A percentile compares a stretch with the other conserved stretches of the same genome.
Conservation (phyloP, 2,888 invertebrate species). For the Camponotus fellah region DNA sequence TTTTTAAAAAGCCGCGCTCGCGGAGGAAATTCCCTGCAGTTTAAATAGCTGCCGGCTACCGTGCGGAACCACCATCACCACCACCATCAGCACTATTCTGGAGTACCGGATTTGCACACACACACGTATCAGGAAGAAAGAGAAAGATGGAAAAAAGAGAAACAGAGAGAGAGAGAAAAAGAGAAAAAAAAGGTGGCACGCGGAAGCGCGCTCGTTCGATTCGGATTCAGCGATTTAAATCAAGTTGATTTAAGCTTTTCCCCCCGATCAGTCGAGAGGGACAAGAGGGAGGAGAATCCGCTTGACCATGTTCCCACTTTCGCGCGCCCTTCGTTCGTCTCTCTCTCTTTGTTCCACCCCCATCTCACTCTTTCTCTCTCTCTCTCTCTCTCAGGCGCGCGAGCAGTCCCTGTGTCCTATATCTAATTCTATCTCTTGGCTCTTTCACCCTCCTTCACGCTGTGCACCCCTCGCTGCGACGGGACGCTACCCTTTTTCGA, state of each 20-base stretch:
- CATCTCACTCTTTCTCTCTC: constrained; percentile 7
- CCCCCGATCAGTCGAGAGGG: constrained; percentile 63
- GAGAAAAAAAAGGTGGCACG: constrained; percentile 16
- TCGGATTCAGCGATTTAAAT: constrained; percentile 79
- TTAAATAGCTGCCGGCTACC: constrained; percentile 70
- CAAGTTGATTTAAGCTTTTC: constrained; percentile 82
- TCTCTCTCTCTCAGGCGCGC: constrained; percentile 16
- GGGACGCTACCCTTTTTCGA: constrained; percentile 35
- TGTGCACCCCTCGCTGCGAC: background rate
- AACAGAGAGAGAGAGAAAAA: no score
- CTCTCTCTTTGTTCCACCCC: background rate
- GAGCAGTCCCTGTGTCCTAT: background rate
- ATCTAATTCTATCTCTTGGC: constrained; percentile 63
- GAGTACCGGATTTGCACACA: constrained; percentile 6
- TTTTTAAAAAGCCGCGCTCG: constrained; percentile 70
- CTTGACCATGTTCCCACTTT: constrained; percentile 70
- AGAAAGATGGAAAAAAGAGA: no score
- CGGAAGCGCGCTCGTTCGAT: constrained; percentile 65
- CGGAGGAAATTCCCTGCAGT: constrained; percentile 69
- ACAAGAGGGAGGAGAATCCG: constrained; percentile 45
- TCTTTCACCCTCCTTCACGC: constrained; percentile 31
- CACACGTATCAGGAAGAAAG: background rate
- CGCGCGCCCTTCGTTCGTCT: constrained; percentile 37
- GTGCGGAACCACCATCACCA: constrained; percentile 47
- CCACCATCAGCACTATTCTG: constrained; percentile 12